A percentile compares a stretch with the other conserved stretches of the same genome.
Evolutionary conservation across 1,140 invertebrate species (phyloP).

Genomic region (Drosophila murphyi): DNA sequence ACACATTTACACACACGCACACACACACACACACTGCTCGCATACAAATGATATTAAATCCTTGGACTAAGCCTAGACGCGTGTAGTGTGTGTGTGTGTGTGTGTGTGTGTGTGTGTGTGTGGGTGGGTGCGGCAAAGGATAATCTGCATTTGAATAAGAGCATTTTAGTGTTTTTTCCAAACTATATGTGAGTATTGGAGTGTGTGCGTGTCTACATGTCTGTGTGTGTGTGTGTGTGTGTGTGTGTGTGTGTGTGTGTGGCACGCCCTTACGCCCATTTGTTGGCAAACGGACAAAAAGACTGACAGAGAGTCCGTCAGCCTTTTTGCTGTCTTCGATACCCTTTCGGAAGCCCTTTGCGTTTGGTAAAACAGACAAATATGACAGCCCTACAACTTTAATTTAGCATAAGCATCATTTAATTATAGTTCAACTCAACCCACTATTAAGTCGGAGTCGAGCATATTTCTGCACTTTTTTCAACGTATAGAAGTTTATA

Average conservation of each 20-base stretch:
- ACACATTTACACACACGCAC: constrained; percentile 39
- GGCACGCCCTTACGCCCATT: constrained; percentile 61
- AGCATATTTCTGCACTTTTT: too few species aligned
- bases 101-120: constrained; percentile 33
- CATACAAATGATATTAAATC: constrained; percentile 78
- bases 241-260: constrained; percentile 27
- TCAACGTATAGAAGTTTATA: too few species aligned
- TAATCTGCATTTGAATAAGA: constrained; percentile 84
- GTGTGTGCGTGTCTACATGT: constrained; percentile 13
- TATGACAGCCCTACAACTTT: background rate
- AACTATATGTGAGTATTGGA: constrained; percentile 57
- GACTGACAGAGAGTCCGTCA: constrained; percentile 37
- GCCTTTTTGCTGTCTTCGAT: constrained; percentile 68
- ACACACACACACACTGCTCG: constrained; percentile 61
- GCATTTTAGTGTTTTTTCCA: constrained; percentile 79
- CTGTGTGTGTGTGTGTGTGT: constrained; percentile 29
- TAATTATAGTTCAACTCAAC: too few species aligned
- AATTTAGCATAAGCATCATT: background rate
- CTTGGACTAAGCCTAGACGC: constrained; percentile 67
- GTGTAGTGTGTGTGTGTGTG: constrained; percentile 43
- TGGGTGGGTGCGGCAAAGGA: constrained; percentile 63
- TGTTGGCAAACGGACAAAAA: constrained; percentile 54
- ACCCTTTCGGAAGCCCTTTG: constrained; percentile 19
- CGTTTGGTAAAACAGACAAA: background rate
- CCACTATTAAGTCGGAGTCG: too few species aligned